These are phyloP conservation scores for Ladona fulva DNA, from an alignment of 1,140 invertebrate genomes.

Conservation along the genomic window DNA sequence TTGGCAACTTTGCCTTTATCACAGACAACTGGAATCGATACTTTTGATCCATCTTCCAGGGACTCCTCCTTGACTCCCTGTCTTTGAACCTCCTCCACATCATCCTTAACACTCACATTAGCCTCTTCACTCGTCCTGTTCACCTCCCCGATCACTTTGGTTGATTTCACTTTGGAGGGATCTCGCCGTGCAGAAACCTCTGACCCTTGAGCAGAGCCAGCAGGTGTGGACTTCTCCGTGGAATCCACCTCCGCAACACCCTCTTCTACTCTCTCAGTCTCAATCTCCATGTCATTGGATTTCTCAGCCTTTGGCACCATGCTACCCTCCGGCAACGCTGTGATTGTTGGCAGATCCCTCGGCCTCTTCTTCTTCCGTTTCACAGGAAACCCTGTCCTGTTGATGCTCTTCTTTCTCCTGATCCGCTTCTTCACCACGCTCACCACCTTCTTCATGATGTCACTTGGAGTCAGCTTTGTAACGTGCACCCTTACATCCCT, in stretches of 20 bases:
- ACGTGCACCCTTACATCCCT: slow-evolving; percentile 44
- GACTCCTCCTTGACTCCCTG: not conserved
- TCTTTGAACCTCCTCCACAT: not conserved
- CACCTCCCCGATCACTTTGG: not conserved
- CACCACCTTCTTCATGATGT: slow-evolving; percentile 26
- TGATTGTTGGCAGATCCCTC: not conserved
- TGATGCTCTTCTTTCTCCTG: slow-evolving; percentile 64
- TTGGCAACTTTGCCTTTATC: slow-evolving; percentile 13
- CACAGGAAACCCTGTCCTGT: slow-evolving; percentile 77
- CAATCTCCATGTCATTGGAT: not conserved
- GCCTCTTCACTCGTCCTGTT: not conserved
- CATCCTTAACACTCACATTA: not conserved
- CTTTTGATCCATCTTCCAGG: not conserved
- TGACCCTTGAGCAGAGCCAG: not conserved
- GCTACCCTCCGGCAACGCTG: not conserved
- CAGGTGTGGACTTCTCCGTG: not conserved
- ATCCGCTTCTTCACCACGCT: slow-evolving; percentile 49
- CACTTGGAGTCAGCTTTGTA: slow-evolving; percentile 37
- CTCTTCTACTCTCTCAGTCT: not conserved
- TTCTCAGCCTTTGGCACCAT: not conserved
- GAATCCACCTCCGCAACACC: not conserved
- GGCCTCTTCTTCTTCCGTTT: slow-evolving; percentile 72
- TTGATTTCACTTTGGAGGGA: not conserved
- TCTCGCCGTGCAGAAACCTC: not conserved
- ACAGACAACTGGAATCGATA: not conserved